A percentile compares a stretch with the other conserved stretches of the same genome.
These are phyloP conservation scores for Neodontobutis hainanensis DNA, from an alignment of 2,113 vertebrate genomes.

Conservation along the genomic window DNA sequence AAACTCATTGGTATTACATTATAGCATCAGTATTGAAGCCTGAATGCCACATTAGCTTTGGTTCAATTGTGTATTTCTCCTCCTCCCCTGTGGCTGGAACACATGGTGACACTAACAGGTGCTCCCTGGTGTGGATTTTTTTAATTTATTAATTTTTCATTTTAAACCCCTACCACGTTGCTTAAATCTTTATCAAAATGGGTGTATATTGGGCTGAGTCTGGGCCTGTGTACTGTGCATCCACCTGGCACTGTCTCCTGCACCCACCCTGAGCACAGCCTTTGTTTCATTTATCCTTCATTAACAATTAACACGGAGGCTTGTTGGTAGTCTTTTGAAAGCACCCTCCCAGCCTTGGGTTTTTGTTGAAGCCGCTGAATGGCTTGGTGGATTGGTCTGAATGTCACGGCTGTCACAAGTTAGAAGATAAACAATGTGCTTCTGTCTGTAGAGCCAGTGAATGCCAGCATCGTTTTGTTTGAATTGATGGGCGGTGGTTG, in stretches of 20 bases:
- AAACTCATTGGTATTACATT: not conserved
- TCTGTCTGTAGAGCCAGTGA: slow-evolving; percentile 9
- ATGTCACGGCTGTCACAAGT: slow-evolving; percentile 5
- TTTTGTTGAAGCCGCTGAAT: not conserved
- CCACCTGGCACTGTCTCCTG: slow-evolving; percentile 31
- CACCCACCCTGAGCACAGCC: slow-evolving; percentile 40
- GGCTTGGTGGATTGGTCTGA: not conserved
- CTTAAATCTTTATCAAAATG: slow-evolving; percentile 6
- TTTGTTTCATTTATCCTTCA: slow-evolving; percentile 42
- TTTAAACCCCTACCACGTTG: too few species aligned
- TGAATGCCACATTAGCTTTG: slow-evolving; percentile 5
- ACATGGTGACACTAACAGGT: slow-evolving; percentile 63
- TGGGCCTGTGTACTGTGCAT: slow-evolving; percentile 1
- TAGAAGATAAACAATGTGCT: slow-evolving; percentile 24
- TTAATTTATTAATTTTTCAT: too few species aligned
- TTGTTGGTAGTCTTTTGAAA: not conserved
- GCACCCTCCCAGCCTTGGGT: not conserved
- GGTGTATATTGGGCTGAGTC: not conserved
- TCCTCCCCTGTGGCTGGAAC: slow-evolving; percentile 29
- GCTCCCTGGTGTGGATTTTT: too few species aligned
- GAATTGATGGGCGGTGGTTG: slow-evolving; percentile 74
- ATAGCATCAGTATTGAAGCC: not conserved
- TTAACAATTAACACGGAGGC: not conserved
- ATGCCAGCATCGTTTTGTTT: slow-evolving; percentile 23
- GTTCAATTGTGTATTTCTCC: not conserved